Evolutionary conservation across 2,113 vertebrate species (phyloP).

Genomic region (Hydrochoerus hydrochaeris): DNA sequence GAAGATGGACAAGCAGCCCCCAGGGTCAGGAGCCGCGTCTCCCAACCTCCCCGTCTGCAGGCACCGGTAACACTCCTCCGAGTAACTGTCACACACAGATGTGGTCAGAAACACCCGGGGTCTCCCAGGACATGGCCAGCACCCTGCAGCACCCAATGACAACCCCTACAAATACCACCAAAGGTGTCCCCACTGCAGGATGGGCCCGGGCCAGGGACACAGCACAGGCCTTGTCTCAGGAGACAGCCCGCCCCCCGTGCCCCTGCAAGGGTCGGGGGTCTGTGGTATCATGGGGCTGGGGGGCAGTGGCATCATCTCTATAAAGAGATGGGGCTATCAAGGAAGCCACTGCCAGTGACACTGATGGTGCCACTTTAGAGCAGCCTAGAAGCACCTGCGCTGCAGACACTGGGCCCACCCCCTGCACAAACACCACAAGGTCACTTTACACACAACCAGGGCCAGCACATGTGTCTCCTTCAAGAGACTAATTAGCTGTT

Average conservation of each 20-base stretch:
- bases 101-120: too few species aligned
- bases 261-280: accelerated
- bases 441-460: neutral
- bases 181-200: accelerated
- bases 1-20: neutral
- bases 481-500: neutral
- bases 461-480: neutral
- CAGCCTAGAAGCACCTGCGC: accelerated
- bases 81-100: too few species aligned
- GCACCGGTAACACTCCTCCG: accelerated
- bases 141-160: accelerated
- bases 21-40: accelerated
- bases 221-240: accelerated
- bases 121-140: neutral
- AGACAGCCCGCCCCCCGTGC: too few species aligned
- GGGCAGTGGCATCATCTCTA: neutral
- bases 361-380: accelerated
- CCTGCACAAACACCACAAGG: neutral
- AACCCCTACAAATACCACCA: accelerated
- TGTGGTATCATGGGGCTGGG: accelerated
- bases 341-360: neutral
- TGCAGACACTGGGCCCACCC: neutral
- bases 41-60: neutral
- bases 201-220: neutral
- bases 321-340: accelerated